Conservation (phyloP, 2,797 vertebrate species). For the Crenichthys baileyi region DNA sequence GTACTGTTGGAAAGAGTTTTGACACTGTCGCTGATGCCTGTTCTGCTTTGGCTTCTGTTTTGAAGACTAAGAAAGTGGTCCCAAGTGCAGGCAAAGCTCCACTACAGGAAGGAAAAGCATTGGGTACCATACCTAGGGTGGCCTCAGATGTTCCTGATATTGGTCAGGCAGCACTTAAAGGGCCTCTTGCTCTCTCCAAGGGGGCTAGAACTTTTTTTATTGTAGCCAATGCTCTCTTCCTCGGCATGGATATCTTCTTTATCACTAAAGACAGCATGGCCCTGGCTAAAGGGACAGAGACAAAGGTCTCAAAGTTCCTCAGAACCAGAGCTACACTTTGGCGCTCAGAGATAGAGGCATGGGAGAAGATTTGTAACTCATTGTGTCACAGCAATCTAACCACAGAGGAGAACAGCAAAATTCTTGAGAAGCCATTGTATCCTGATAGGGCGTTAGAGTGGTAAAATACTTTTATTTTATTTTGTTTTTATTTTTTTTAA, state of each 20-base stretch:
- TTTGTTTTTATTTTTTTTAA: no score
- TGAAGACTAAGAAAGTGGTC: slow-evolving; percentile 43
- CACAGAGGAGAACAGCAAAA: neutral
- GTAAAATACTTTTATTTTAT: no score
- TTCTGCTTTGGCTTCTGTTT: slow-evolving; percentile 17
- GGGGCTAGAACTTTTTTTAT: slow-evolving; percentile 54
- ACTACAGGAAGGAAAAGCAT: slow-evolving; percentile 49
- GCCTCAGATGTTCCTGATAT: slow-evolving; percentile 72
- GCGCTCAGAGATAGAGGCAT: slow-evolving; percentile 67
- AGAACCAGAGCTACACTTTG: slow-evolving; percentile 71
- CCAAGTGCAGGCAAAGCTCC: slow-evolving; percentile 26
- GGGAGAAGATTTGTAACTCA: slow-evolving; percentile 63
- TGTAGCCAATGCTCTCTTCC: no score
- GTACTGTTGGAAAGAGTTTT: slow-evolving; percentile 24
- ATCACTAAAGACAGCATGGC: no score
- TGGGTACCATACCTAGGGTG: slow-evolving; percentile 48
- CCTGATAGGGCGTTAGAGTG: no score
- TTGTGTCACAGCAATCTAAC: slow-evolving; percentile 20
- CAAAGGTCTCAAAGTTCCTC: slow-evolving; percentile 64
- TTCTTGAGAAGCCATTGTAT: neutral
- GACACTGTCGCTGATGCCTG: slow-evolving; percentile 40
- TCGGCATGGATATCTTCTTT: no score
- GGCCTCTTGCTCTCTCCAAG: slow-evolving; percentile 49
- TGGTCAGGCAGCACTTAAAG: slow-evolving; percentile 66
- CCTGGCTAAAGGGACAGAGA: neutral